Evolutionary conservation across 2,797 vertebrate genomes (phyloP), one percentile per base, ranked within the genome.

Genomic region (Myotis myotis): DNA sequence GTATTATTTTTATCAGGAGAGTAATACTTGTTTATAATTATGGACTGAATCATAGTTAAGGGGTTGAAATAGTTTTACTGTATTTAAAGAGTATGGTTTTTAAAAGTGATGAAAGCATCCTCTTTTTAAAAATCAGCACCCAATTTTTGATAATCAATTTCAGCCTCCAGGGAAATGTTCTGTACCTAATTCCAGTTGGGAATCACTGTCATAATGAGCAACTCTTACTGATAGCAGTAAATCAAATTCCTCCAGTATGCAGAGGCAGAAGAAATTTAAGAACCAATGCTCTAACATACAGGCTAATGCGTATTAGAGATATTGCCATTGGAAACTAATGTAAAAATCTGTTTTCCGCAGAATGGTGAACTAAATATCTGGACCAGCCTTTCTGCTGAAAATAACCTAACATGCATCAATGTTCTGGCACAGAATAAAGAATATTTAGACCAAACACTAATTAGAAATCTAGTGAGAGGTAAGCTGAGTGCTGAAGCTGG

Each of bases 51-150:
- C 38, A 30, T 79, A 95, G 16, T 64, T 81, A 85, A 81, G 19
- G 49, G 36, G 5, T 80, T 74, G 80, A 81, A 70, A 88, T 76
- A 44, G 33, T 22, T 53, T 89, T 70, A 28, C 17, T 81, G 2
- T 66, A 60, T 86, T 74, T 92, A 85, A 89, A 74, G 41, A 85
- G n/a, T 55, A 64, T 76, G 70, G 30, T 71, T 89, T 93, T 95
- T 81, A 28, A 71, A 88, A 51, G 8, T 28, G 28, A 76, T 91
- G 60, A 23, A 93, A 51, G 25, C 38, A 80, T 5, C 57, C 28
- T 36, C 19, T 88, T 62, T 57, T 10, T 28, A 51, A 80, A 89
- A 75, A 44, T 68, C 9, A 84, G 12, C 23, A 57, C 33, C 19
- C n/a, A 82, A 4, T 49, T 75, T 64, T 64, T 88, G 8, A 55